Evolutionary conservation across 2,888 invertebrate species (phyloP), one percentile per base, ranked within the genome.

Genomic region (Congeria kusceri): DNA sequence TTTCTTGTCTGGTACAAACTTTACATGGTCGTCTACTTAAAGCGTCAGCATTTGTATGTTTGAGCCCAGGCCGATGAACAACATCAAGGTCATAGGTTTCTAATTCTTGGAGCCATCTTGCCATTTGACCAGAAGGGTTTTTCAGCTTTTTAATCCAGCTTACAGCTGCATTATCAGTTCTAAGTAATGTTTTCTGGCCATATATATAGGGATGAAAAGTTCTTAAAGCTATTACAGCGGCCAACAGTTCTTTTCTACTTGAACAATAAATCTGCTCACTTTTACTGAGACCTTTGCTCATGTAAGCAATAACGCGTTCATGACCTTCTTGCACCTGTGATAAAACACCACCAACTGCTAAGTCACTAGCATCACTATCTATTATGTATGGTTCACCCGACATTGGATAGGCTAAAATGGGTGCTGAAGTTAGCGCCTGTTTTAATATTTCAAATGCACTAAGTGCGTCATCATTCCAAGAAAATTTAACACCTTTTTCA

Each of bases 81-180:
- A 71, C 63, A 9, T 20, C 39, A 11, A 71, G 57, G 27, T 71
- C 56, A 56, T 71, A 71, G 15, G 57, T n/a, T 9, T 32, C 23
- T 18, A 71, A 29, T 64, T 71, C 71, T 27, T 71, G 56, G 18
- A 64, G 46, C 82, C 75, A 82, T 18, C 61, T 13, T 32, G 61
- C 61, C 5, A 77, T 58, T n/a, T 83, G 80, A 1, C n/a, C n/a
- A n/a, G n/a, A n/a, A n/a, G n/a, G n/a, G n/a, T n/a, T n/a, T n/a
- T n/a, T n/a, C n/a, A n/a, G n/a, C n/a, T n/a, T n/a, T n/a, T n/a
- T n/a, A n/a, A n/a, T n/a, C n/a, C n/a, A n/a, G n/a, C n/a, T n/a
- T n/a, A n/a, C n/a, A n/a, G n/a, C n/a, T n/a, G n/a, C n/a, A n/a
- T n/a, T n/a, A n/a, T n/a, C n/a, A n/a, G n/a, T n/a, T n/a, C n/a